Percentiles rank a stretch among this genome's conserved stretches.
Evolutionary conservation across 2,113 vertebrate species (phyloP).

Genomic region (Eurystomus gularis): DNA sequence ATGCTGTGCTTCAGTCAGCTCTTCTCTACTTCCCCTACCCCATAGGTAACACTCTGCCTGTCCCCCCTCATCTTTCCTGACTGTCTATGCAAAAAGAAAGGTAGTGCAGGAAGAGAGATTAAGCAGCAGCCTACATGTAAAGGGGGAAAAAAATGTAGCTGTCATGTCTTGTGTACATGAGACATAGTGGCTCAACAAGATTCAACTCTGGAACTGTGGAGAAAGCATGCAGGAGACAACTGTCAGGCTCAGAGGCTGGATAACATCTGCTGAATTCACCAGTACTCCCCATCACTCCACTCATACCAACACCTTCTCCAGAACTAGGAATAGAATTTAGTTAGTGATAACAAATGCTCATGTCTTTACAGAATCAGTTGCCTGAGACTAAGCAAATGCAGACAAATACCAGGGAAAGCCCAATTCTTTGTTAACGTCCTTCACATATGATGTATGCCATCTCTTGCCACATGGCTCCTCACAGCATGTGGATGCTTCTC

Average conservation of each 20-base stretch:
- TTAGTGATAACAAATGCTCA: not conserved
- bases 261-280: not conserved
- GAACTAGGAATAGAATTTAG: not conserved
- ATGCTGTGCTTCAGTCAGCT: not conserved
- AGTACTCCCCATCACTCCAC: not conserved
- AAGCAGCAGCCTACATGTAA: not conserved
- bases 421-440: not conserved
- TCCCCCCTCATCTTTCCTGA: not conserved
- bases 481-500: not conserved
- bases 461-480: not conserved
- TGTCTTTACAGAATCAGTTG: not conserved
- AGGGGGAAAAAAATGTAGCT: not conserved
- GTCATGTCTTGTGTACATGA: not conserved
- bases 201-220: not conserved
- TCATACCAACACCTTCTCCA: not conserved
- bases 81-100: not conserved
- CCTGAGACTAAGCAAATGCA: not conserved
- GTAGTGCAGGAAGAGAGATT: not conserved
- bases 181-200: not conserved
- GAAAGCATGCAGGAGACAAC: not conserved
- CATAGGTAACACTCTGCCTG: not conserved
- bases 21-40: not conserved
- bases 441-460: not conserved
- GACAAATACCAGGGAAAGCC: not conserved
- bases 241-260: not conserved